Percentiles rank a stretch among this genome's conserved stretches.
Conservation (phyloP, 2,113 vertebrate genomes). For the Centropus bengalensis region DNA sequence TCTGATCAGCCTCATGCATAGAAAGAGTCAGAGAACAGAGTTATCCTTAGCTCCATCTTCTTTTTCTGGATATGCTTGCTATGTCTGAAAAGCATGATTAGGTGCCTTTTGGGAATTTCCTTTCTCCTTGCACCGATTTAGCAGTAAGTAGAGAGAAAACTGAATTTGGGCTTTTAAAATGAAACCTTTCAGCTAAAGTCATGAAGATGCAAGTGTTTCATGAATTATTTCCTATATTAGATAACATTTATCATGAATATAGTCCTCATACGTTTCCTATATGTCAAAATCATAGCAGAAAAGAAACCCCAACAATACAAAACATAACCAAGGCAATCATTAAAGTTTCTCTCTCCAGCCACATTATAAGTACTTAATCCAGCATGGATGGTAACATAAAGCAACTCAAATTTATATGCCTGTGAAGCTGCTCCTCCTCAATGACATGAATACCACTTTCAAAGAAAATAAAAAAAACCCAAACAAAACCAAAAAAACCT, state of each 20-base stretch:
- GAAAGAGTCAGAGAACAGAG: background rate
- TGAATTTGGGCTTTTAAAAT: background rate
- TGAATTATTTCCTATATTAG: background rate
- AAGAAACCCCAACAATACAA: background rate
- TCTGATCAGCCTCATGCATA: background rate
- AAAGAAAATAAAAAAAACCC: background rate
- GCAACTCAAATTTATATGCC: background rate
- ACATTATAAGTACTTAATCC: background rate
- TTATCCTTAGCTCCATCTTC: background rate
- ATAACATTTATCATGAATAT: background rate
- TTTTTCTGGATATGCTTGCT: background rate
- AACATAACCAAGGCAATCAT: background rate
- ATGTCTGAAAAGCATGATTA: background rate
- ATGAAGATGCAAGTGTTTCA: background rate
- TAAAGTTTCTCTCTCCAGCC: background rate
- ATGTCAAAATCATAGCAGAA: background rate
- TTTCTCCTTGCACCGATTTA: background rate
- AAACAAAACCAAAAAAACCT: background rate
- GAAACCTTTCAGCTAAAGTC: background rate
- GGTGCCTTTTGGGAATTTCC: background rate
- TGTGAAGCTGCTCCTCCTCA: background rate
- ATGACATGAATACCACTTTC: slow-evolving; percentile 12
- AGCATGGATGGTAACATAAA: background rate
- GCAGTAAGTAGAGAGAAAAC: background rate
- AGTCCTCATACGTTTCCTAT: background rate